A percentile compares a stretch with the other conserved stretches of the same genome.
Evolutionary conservation across 2,888 invertebrate species (phyloP).

Genomic region (Apotomis turbidana): DNA sequence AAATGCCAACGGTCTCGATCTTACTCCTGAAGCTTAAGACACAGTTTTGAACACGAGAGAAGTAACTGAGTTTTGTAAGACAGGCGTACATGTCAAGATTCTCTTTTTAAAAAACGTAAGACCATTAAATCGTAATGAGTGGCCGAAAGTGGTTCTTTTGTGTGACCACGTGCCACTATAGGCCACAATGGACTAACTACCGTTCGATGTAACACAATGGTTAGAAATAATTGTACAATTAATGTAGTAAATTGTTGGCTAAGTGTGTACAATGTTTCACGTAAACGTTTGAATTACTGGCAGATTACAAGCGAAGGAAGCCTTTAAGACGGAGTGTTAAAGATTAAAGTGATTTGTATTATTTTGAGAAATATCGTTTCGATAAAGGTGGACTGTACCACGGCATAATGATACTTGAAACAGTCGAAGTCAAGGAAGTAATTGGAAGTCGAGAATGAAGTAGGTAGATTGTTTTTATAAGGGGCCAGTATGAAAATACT

Average conservation of each 20-base stretch:
- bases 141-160: slow-evolving; percentile 76
- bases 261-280: slow-evolving; percentile 50
- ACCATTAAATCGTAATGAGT: slow-evolving; percentile 83
- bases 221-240: slow-evolving; percentile 81
- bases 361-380: slow-evolving; percentile 19
- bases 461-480: slow-evolving; percentile 51
- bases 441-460: slow-evolving; percentile 69
- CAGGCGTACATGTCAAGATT: slow-evolving; percentile 70
- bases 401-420: slow-evolving; percentile 71
- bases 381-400: slow-evolving; percentile 24
- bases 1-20: slow-evolving; percentile 28
- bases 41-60: slow-evolving; percentile 43
- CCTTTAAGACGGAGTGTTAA: slow-evolving; percentile 13
- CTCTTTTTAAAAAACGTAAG: slow-evolving; percentile 68
- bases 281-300: slow-evolving; percentile 30
- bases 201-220: slow-evolving; percentile 75
- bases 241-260: slow-evolving; percentile 64
- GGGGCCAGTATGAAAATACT: slow-evolving; percentile 17
- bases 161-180: slow-evolving; percentile 77
- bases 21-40: slow-evolving; percentile 46
- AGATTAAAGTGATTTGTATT: slow-evolving; percentile 5
- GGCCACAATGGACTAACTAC: slow-evolving; percentile 75
- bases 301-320: background rate
- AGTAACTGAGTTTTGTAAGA: slow-evolving; percentile 47
- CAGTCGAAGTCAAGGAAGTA: slow-evolving; percentile 58